A percentile compares a stretch with the other conserved stretches of the same genome.
These are phyloP conservation scores for Formica exsecta DNA, from an alignment of 1,140 invertebrate species.

Conservation along the genomic window DNA sequence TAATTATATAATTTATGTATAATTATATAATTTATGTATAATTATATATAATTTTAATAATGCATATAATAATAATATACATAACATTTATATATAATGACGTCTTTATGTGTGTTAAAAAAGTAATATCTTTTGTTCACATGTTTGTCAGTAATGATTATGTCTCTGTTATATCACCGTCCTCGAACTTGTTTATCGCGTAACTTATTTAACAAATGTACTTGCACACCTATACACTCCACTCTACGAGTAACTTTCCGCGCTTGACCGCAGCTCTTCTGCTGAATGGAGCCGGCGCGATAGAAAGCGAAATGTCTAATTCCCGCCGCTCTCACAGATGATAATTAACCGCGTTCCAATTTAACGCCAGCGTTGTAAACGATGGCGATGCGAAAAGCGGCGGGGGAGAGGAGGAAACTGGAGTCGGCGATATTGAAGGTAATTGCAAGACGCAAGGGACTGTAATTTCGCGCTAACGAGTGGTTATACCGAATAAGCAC, in stretches of 20 bases:
- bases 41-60: too few relatives aligned
- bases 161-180: not conserved
- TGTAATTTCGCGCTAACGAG: slow-evolving; percentile 53
- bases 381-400: not conserved
- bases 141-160: not conserved
- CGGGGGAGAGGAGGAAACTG: not conserved
- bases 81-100: too few relatives aligned
- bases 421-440: slow-evolving; percentile 48
- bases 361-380: slow-evolving; percentile 49
- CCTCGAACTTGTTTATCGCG: not conserved
- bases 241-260: not conserved
- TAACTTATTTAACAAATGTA: not conserved
- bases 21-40: too few relatives aligned
- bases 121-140: not conserved
- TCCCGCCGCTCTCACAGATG: slow-evolving; percentile 32
- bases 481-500: slow-evolving; percentile 32
- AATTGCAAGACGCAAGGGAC: slow-evolving; percentile 41
- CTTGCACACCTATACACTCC: not conserved
- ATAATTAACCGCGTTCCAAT: slow-evolving; percentile 63
- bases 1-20: too few relatives aligned
- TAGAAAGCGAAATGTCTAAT: slow-evolving; percentile 59
- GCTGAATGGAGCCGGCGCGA: slow-evolving; percentile 34
- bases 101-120: too few relatives aligned
- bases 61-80: too few relatives aligned
- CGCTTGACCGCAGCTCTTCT: slow-evolving; percentile 11